Evolutionary conservation across 1,140 invertebrate genomes (phyloP), one percentile per base, ranked within the genome.

Genomic region (Phocides pigmalion): DNA sequence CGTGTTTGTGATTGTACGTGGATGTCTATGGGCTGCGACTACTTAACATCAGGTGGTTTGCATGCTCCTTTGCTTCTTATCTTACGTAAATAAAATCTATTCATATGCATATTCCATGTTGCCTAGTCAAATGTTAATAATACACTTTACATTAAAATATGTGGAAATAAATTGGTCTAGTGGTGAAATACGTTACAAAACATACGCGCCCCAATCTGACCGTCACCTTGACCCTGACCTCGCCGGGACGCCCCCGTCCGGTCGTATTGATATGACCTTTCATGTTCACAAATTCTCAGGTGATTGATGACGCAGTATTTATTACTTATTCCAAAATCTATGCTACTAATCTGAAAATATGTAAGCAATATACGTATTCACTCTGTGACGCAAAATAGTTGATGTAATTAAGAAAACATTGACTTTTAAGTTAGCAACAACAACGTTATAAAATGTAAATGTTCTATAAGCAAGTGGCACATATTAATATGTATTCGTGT

Each of bases 221-320:
- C 20, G n/a, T 49, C 46, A 22, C 46, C 46, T 49, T 49, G 46
- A 49, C 46, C 46, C 11, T 15, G 12, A 49, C 46, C 4, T 49
- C 20, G 28, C n/a, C 28, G 0, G 5, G 5, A 32, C 20, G 20
- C 20, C 46, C n/a, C 8, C 46, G 46, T 0, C 4, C 46, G 28
- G 28, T 32, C 46, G 22, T 25, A 14, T 22, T 6, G 46, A 25
- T 14, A 12, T 49, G 46, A 49, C 46, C 46, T 49, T 49, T 25
- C 46, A 49, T 22, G 14, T 49, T 39, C 12, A 39, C 35, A n/a
- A 14, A 39, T 5, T 5, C 35, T 39, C 11, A 3, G 12, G 35
- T 39, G 35, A 39, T 39, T 39, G 14, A 39, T 39, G 35, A 39
- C 12, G 1, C 12, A 4, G 14, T 39, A 14, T 39, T n/a, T n/a